Evolutionary conservation across 2,888 invertebrate genomes (phyloP).

Genomic region (Heliothis peltigera): DNA sequence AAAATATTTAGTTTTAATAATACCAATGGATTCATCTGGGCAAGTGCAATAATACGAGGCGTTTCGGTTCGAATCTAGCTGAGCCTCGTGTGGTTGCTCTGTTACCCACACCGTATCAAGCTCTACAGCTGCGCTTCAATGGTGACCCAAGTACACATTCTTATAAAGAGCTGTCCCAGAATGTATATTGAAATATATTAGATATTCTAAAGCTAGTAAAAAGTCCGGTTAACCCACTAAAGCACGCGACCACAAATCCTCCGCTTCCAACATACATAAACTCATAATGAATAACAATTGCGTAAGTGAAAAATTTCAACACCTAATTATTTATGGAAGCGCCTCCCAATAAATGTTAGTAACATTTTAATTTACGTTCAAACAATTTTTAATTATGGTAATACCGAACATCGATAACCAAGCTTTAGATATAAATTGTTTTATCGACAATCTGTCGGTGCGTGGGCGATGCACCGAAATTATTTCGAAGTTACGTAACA

Average conservation of each 20-base stretch:
- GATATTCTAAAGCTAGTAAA: background rate
- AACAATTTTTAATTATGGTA: constrained; percentile 62
- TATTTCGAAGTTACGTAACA: constrained; percentile 53
- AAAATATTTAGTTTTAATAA: no score
- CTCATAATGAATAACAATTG: constrained; percentile 34
- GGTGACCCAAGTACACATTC: no score
- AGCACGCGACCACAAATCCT: background rate
- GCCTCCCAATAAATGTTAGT: constrained; percentile 48
- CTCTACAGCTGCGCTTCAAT: no score
- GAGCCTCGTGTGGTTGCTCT: no score
- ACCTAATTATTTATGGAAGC: constrained; percentile 54
- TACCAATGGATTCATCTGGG: no score
- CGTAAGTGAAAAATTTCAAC: constrained; percentile 49
- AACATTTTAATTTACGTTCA: constrained; percentile 63
- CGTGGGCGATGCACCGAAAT: constrained; percentile 59
- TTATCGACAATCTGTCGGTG: constrained; percentile 60
- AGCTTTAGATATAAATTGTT: constrained; percentile 66
- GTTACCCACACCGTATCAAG: no score
- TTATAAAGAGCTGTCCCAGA: no score
- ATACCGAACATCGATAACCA: constrained; percentile 54
- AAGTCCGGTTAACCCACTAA: background rate
- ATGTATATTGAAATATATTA: no score
- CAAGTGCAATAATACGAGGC: no score
- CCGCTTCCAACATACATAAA: background rate
- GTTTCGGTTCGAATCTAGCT: no score